Evolutionary conservation across 2,797 vertebrate genomes (phyloP), one percentile per base, ranked within the genome.

Genomic region (Rhynchotus rufescens): DNA sequence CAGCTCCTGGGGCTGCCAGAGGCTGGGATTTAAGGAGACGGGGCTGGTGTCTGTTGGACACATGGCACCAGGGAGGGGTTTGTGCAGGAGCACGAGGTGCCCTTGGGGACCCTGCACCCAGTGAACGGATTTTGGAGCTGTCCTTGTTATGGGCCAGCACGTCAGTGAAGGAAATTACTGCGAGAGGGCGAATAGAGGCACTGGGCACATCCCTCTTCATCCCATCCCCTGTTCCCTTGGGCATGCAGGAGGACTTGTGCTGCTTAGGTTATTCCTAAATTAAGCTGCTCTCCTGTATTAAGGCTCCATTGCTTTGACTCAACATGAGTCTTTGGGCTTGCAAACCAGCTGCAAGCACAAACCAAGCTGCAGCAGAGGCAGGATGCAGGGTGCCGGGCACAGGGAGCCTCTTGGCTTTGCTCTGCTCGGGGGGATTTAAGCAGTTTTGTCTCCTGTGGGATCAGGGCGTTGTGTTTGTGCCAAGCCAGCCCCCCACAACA

Each of bases 141-240:
- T 51, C 32, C 42, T 45, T 30, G 16, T 32, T 21, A 56, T 2
- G 6, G 57, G 38, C 60, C 80, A 77, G 71, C n/a, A 10, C 15
- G 15, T 20, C 0, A 1, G 52, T 8, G 47, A 32, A 79, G 84
- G 64, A 86, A 79, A 72, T 62, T 62, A 56, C 21, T 34, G 30
- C 0, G 1, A 23, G 36, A 79, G 42, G 16, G 9, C 5, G 15
- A 66, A 30, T 3, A 15, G 28, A 49, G 10, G 14, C 30, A 22
- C 45, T 25, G 32, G 4, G 17, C 20, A 44, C 4, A 2, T 47
- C 44, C 54, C 40, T 26, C 23, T 16, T 52, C 56, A 74, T 42
- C 38, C 54, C 28, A 6, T 23, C 8, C 44, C 9, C 5, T 32
- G 19, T n/a, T 56, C 30, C 30, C 10, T 56, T 3, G 17, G n/a